phyloP scores from a whole-genome alignment of 2,797 vertebrate genomes.

The Phoebastria nigripes region DNA sequence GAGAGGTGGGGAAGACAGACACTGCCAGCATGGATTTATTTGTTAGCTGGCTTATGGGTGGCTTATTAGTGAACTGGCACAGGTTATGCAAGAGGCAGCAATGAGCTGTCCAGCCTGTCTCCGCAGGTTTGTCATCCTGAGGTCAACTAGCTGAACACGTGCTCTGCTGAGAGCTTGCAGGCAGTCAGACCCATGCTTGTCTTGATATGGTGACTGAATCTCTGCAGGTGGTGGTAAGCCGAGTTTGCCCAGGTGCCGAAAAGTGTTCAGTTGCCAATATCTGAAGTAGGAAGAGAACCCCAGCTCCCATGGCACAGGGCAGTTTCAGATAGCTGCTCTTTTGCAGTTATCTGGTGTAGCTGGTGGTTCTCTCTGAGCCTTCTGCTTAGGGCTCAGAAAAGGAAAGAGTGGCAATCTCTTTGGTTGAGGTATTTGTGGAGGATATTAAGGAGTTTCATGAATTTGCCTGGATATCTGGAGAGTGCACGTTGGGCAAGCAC shows the following conservation, averaged over 20 bases:
- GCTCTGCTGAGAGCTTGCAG: not conserved
- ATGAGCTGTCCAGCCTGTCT: not conserved
- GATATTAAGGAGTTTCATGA: not conserved
- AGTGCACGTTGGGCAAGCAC: not conserved
- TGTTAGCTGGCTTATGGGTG: not conserved
- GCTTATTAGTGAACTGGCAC: not conserved
- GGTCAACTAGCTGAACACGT: not conserved
- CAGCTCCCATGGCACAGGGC: not conserved
- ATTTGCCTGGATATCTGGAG: not conserved
- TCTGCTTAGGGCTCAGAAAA: not conserved
- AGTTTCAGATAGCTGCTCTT: not conserved
- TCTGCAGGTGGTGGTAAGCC: not conserved
- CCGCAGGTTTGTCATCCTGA: not conserved
- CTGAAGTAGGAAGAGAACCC: not conserved
- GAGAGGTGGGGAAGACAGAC: not conserved
- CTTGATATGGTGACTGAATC: not conserved
- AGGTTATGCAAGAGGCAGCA: not conserved
- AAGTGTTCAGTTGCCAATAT: not conserved
- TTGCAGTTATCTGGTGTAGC: not conserved
- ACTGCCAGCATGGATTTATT: not conserved
- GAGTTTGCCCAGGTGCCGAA: not conserved
- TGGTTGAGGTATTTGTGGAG: not conserved
- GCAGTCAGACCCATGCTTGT: not conserved
- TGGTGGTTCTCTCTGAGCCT: not conserved
- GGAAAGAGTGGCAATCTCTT: not conserved